Conservation (phyloP, 1,140 invertebrate species). For the Megathymus violae region DNA sequence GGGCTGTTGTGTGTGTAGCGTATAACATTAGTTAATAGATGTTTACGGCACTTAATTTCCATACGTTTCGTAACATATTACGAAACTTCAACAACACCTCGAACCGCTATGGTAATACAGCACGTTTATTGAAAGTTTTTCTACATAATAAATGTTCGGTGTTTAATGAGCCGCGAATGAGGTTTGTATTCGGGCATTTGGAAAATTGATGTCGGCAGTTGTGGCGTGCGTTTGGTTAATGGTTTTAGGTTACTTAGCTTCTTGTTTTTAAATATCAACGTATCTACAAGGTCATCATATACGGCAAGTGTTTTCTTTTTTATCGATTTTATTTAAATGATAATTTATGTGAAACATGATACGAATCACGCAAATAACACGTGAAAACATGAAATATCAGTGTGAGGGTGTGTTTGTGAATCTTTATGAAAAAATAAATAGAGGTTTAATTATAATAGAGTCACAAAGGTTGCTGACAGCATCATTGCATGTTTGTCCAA, state of each 20-base stretch:
- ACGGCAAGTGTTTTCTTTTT: not conserved
- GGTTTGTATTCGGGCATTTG: constrained; percentile 16
- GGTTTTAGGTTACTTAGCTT: constrained; percentile 23
- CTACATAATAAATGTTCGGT: constrained; percentile 13
- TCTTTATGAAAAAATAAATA: too few relatives aligned
- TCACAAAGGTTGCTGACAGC: too few relatives aligned
- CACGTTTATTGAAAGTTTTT: constrained; percentile 6
- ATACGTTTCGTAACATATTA: not conserved
- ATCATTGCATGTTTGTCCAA: too few relatives aligned
- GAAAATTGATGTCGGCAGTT: constrained; percentile 29
- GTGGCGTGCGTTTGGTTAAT: constrained; percentile 10
- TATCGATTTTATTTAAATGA: too few relatives aligned
- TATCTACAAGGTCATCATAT: not conserved
- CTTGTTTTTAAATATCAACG: constrained; percentile 21
- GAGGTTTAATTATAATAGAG: too few relatives aligned
- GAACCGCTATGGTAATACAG: not conserved
- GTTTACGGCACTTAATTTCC: not conserved
- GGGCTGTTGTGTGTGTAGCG: too few relatives aligned
- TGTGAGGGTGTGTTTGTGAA: too few relatives aligned
- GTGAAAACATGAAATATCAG: too few relatives aligned
- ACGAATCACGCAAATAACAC: too few relatives aligned
- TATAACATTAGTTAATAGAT: not conserved
- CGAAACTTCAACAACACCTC: not conserved
- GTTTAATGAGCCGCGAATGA: constrained; percentile 19
- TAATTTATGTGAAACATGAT: too few relatives aligned